Conservation (phyloP, 2,888 invertebrate species). For the Celastrina argiolus region DNA sequence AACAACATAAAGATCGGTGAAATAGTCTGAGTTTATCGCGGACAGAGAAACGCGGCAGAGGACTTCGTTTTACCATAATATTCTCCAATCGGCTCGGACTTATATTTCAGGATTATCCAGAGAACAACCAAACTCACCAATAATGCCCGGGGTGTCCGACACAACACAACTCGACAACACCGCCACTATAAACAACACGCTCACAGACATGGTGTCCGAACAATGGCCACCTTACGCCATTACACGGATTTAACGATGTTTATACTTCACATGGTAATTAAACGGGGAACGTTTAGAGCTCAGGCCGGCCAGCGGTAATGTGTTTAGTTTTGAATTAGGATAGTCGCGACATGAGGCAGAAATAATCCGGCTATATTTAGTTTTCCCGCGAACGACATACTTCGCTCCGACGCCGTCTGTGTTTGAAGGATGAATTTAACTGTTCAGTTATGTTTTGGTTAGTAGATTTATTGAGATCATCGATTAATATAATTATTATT, state of each 20-base stretch:
- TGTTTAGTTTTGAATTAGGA: slow-evolving; percentile 63
- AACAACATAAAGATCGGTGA: no score
- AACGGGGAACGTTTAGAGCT: slow-evolving; percentile 52
- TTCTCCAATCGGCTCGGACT: no score
- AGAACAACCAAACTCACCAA: slow-evolving; percentile 47
- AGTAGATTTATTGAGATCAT: neutral
- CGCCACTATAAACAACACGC: slow-evolving; percentile 41
- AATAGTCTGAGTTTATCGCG: no score
- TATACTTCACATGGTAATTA: slow-evolving; percentile 44
- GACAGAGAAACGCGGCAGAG: no score
- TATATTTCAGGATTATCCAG: neutral
- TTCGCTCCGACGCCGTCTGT: slow-evolving; percentile 49
- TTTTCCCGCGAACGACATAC: slow-evolving; percentile 74
- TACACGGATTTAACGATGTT: slow-evolving; percentile 23
- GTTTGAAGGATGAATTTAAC: slow-evolving; percentile 13
- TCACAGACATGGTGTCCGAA: slow-evolving; percentile 31
- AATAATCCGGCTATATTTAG: slow-evolving; percentile 75
- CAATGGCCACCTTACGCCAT: slow-evolving; percentile 14
- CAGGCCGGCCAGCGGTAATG: slow-evolving; percentile 52
- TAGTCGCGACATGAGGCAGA: slow-evolving; percentile 61
- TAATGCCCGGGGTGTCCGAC: slow-evolving; percentile 34
- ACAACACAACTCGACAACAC: slow-evolving; percentile 42
- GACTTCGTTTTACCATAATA: no score
- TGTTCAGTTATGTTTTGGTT: neutral
- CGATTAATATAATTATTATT: neutral